Base-by-base conservation (phyloP, 2,888 invertebrate genomes). In the Ennomos erosarius region DNA sequence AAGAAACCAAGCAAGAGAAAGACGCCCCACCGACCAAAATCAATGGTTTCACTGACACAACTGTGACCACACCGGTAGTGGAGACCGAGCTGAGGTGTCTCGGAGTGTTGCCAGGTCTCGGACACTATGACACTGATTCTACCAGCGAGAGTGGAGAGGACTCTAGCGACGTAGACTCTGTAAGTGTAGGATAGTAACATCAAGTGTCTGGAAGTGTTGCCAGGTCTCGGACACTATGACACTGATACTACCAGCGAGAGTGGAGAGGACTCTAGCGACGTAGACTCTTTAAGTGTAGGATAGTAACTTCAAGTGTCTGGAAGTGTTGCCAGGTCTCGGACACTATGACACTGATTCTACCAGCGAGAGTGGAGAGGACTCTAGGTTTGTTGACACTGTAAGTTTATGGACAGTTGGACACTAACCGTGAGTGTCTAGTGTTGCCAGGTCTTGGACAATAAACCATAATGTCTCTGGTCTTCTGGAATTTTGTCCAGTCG, bases 391-490 rank as follows among this genome's bases (percentile, higher is more conserved):
- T 3, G 16, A 16, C 16, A 2, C 16, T 2, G 16, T 16, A 16
- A 16, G 16, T 16, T 1, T 16, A 16, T 16, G 16, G 16, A 16
- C 16, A 16, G 1, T 16, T 16, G 16, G 16, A 16, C 16, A 16
- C 16, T 16, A 16, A 16, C 16, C 1, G 6, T 96, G 64, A 94
- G 93, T 36, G 96, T 75, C 94, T 97, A 0, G 94, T 97, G 49
- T 87, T 98, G 56, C 98, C 98, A 0, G 98, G 98, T 0, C 93
- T 98, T 51, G 97, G 97, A 0, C 94, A 94, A n/a, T n/a, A n/a
- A 6, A 26, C 4, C 26, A 26, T 26, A 6, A 26, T 4, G 26
- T 26, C 16, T 3, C 16, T 16, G 16, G 16, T 16, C 16, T 16
- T 3, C 16, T 16, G 1, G 16, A 16, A 16, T 16, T 1, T 16